Base-by-base conservation (phyloP, 2,113 vertebrate species). In the Hemiscyllium ocellatum region DNA sequence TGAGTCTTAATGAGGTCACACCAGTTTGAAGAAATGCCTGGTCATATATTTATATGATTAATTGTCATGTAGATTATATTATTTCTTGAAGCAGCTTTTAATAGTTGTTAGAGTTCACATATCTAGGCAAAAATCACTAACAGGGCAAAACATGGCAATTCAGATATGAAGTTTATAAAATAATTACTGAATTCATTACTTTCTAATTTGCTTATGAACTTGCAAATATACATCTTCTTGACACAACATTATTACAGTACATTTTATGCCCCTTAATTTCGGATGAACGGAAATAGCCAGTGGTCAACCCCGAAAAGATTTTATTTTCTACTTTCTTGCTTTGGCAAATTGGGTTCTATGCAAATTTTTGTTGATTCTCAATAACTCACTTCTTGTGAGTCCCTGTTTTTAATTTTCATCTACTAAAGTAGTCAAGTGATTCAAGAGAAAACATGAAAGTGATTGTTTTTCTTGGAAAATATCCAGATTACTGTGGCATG, bases 341-440 rank as follows among this genome's bases (percentile, higher is more conserved):
- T 95, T 70, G 42, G 68, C 22, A 95, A 69, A 47, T 72, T 26
- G 69, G 26, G 4, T 37, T 95, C 29, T 4, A 5, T 76, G 52
- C 68, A 94, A 94, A 52, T 24, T 13, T 52, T 47, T 95, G 94
- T 95, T 72, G 42, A 95, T 69, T 15, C 12, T 52, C n/a, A 13
- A 15, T 47, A 95, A 50, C 93, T 72, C 70, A 50, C 37, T 70
- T 70, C 68, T 42, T 13, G 22, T 72, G 68, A 95, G 29, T 96
- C 95, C 96, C 95, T 15, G 95, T 96, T 95, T 96, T 95, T 96
- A 96, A 1, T 96, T 96, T 96, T 42, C 91, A 96, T 96, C 91
- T 95, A 96, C 96, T 96, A 37, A 96, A 93, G 91, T 13, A 96
- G 96, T 96, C 96, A 95, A 50, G 96, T 96, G 96, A 96, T 89